phyloP scores from a whole-genome alignment of 2,113 vertebrate species.

The Sylvicapra grimmia region DNA sequence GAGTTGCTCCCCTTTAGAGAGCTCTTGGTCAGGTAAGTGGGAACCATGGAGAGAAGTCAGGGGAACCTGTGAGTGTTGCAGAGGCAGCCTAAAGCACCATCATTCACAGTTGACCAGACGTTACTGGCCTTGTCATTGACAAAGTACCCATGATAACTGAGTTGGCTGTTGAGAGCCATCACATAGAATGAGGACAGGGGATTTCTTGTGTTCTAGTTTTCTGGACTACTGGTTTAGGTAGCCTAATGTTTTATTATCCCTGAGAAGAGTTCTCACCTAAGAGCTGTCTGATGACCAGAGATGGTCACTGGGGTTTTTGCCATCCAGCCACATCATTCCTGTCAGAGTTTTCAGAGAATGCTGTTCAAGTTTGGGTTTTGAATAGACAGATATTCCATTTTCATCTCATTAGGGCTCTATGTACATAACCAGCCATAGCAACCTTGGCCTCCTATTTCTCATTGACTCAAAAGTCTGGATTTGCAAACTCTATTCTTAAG shows the following conservation, averaged over 20 bases:
- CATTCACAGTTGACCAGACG: not conserved
- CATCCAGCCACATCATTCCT: conserved; percentile 9
- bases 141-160: not conserved
- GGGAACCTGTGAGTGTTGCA: not conserved
- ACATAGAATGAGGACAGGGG: not conserved
- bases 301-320: not conserved
- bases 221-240: conserved; percentile 8
- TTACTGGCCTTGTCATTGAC: conserved; percentile 8
- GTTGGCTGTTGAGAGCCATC: not conserved
- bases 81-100: not conserved
- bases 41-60: conserved; percentile 25
- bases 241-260: conserved; percentile 5
- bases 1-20: conserved; percentile 29
- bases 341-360: not conserved
- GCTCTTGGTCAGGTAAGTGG: not conserved
- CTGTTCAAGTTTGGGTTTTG: conserved; percentile 14
- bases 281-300: not conserved
- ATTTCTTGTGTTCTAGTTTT: conserved; percentile 24
- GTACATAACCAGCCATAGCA: conserved; percentile 20
- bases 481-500: conserved; percentile 12
- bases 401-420: conserved; percentile 32
- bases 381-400: conserved; percentile 23
- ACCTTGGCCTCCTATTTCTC: not conserved
- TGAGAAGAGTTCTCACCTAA: not conserved
- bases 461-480: conserved; percentile 29